These are phyloP conservation scores for Epizoanthus ramosus DNA, from an alignment of 92 coral and sea anemone genomes.

Conservation along the genomic window DNA sequence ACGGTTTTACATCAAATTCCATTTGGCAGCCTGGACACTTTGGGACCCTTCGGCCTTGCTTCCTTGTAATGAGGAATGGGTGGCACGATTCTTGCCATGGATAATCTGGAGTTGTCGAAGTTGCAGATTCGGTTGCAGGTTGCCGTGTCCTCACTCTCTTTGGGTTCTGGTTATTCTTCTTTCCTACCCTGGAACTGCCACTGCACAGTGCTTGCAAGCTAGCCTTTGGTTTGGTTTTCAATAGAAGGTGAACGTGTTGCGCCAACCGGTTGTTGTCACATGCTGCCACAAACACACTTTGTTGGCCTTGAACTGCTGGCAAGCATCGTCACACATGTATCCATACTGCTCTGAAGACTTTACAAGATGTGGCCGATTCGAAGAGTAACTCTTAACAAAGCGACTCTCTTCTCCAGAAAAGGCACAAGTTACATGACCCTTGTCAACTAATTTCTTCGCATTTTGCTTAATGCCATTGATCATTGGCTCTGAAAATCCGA, in stretches of 20 bases:
- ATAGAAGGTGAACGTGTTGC: background rate
- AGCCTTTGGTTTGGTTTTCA: conserved; percentile 14
- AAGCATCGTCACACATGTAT: conserved; percentile 16
- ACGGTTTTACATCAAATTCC: too few relatives aligned
- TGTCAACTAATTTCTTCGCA: conserved; percentile 5
- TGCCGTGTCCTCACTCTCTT: background rate
- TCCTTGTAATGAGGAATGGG: conserved; percentile 20
- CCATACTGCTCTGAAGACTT: background rate
- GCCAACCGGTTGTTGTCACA: conserved; percentile 10
- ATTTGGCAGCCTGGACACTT: conserved; percentile 24
- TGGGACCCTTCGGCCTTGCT: conserved; percentile 8
- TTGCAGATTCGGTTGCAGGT: background rate
- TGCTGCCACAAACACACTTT: conserved; percentile 30
- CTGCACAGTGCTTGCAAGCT: conserved; percentile 18
- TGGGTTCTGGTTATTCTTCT: background rate
- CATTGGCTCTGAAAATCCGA: conserved; percentile 33
- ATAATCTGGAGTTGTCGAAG: conserved; percentile 19
- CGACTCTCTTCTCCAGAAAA: conserved; percentile 9
- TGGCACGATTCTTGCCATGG: conserved; percentile 37
- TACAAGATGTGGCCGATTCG: conserved; percentile 18
- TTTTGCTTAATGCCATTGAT: conserved; percentile 4
- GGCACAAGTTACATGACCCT: background rate
- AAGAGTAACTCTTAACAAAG: conserved; percentile 26
- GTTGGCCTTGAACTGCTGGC: conserved; percentile 9
- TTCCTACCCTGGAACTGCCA: background rate